Conservation (phyloP, 2,113 vertebrate genomes). For the Hystrix cristata region DNA sequence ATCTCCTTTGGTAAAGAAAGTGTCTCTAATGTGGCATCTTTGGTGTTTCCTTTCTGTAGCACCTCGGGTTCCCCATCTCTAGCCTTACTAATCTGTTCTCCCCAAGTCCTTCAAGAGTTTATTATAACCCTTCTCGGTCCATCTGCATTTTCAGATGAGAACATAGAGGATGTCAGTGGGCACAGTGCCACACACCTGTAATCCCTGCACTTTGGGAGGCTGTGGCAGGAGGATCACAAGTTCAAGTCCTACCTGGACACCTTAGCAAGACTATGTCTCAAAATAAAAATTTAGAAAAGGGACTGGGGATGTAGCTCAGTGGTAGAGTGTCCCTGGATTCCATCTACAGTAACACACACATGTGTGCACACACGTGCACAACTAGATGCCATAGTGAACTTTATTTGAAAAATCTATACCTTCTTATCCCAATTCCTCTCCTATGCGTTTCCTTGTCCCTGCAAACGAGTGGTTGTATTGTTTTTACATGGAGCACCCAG, state of each 20-base stretch:
- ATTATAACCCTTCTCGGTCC: background rate
- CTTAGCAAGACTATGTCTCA: background rate
- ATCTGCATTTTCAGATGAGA: constrained; percentile 12
- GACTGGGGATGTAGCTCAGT: background rate
- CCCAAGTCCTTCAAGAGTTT: background rate
- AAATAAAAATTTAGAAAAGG: background rate
- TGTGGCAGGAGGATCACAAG: background rate
- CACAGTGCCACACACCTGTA: background rate
- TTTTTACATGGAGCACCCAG: background rate
- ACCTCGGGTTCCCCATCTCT: background rate
- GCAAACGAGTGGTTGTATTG: background rate
- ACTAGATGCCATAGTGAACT: background rate
- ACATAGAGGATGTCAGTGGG: background rate
- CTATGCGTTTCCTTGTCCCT: background rate
- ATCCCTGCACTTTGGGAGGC: background rate
- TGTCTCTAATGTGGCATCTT: background rate
- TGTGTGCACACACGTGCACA: background rate
- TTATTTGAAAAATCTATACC: constrained; percentile 2
- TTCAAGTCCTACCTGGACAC: background rate
- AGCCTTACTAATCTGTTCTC: background rate
- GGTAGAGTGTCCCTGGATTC: background rate
- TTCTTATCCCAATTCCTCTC: background rate
- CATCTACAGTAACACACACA: background rate
- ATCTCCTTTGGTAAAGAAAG: background rate
- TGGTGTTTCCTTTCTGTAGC: background rate